phyloP scores from a whole-genome alignment of 2,797 vertebrate species.

The Loriculus beryllinus region DNA sequence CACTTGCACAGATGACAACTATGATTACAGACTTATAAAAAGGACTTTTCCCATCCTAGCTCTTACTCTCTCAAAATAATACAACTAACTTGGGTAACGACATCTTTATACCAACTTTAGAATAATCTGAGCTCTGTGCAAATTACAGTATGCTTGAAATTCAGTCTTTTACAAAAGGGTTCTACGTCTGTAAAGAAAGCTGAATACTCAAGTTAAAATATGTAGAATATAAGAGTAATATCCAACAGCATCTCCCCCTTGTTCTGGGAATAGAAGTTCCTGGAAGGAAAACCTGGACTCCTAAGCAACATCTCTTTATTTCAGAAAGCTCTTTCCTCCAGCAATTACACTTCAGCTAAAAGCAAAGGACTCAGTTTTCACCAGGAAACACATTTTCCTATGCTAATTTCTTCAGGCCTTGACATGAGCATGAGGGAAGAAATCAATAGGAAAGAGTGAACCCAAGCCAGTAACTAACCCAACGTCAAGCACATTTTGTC shows the following conservation, averaged over 20 bases:
- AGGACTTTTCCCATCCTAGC: background rate
- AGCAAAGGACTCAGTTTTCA: background rate
- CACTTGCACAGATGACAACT: background rate
- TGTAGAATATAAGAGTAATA: background rate
- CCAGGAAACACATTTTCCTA: background rate
- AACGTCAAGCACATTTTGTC: background rate
- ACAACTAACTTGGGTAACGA: background rate
- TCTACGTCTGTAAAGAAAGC: background rate
- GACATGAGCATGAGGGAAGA: fast-evolving
- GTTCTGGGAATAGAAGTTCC: background rate
- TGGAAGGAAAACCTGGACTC: background rate
- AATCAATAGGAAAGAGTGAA: background rate
- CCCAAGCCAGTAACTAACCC: background rate
- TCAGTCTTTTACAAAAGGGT: background rate
- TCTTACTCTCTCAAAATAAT: background rate
- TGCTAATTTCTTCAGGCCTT: background rate
- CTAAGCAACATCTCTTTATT: background rate
- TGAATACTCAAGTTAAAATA: background rate
- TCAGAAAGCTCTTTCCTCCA: background rate
- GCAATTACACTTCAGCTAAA: background rate
- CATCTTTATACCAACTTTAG: background rate
- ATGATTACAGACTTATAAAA: background rate
- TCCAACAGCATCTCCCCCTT: background rate
- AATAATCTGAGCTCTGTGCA: background rate
- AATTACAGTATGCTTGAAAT: background rate